Evolutionary conservation across 2,113 vertebrate species (phyloP).

Genomic region (Malurus melanocephalus): DNA sequence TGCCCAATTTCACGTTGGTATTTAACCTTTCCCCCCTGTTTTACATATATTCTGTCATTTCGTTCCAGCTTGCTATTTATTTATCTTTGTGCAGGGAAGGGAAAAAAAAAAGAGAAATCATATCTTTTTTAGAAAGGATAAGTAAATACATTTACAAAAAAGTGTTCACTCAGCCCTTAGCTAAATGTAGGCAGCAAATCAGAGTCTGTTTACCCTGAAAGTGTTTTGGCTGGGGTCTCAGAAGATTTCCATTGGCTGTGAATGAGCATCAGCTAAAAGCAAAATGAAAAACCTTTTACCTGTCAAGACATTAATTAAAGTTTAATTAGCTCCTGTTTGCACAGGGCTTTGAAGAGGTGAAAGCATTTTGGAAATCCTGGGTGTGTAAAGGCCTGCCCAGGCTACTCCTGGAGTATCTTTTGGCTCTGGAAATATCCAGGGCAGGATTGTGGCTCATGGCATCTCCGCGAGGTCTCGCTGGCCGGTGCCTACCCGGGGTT

Average conservation of each 20-base stretch:
- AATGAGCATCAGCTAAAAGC: neutral
- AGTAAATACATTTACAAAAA: constrained; percentile 42
- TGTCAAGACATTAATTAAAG: constrained; percentile 29
- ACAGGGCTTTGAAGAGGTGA: neutral
- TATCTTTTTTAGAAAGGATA: neutral
- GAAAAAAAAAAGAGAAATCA: neutral
- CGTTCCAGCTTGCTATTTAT: constrained; percentile 38
- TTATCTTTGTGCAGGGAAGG: constrained; percentile 33
- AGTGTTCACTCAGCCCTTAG: neutral
- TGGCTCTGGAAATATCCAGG: neutral
- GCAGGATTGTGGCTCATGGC: neutral
- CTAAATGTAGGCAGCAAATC: neutral
- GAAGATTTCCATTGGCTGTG: neutral
- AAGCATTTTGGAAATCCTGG: neutral
- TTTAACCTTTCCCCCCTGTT: constrained; percentile 58
- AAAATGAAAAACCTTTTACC: neutral
- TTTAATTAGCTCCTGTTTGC: constrained; percentile 42
- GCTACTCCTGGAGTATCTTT: neutral
- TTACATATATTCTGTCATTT: constrained; percentile 49
- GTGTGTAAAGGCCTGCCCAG: neutral
- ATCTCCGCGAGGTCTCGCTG: fast-evolving
- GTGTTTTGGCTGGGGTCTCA: constrained; percentile 26
- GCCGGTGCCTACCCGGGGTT: neutral
- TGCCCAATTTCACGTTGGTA: constrained; percentile 48
- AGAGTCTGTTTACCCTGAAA: neutral